Evolutionary conservation across 2,797 vertebrate genomes (phyloP), one percentile per base, ranked within the genome.

Genomic region (Jordanella pulchra): DNA sequence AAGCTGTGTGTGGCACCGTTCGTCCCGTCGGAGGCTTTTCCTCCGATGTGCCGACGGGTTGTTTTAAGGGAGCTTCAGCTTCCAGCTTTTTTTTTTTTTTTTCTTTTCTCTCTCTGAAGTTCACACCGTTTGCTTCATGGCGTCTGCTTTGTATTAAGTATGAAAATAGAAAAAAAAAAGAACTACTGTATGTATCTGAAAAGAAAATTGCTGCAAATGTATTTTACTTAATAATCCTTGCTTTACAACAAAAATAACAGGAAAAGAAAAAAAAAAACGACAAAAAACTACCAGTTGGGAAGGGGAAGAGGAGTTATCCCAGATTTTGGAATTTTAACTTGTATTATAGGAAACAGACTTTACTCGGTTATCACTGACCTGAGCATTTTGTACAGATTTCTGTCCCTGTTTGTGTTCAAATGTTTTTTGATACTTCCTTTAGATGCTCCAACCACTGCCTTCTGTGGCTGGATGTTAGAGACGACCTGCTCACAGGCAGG

Each of bases 101-200:
- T 82, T 75, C 69, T 39, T 88, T 67, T 73, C 44, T 69, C 72
- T 87, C 78, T 77, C 87, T 84, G 81, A 76, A 86, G 86, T 85
- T 89, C 76, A 85, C 88, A 90, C 86, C 83, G 86, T 94, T 93
- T 93, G 91, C 95, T 97, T 97, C 94, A 95, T 96, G 93, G 95
- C 69, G 42, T 35, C 64, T 73, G 64, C 96, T 97, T 97, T 97
- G 96, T 97, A 97, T 96, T 95, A 95, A 95, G 92, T 94, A 96
- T 95, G 95, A 96, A 95, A 95, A n/a, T n/a, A n/a, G n/a, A n/a
- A 93, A 92, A 94, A 95, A 95, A 79, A 86, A 86, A 86, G 87
- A 95, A 86, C 95, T 97, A 95, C 96, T 98, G 96, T 97, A 96
- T 97, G 96, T 97, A 96, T 96, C 94, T 92, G 95, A 96, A 95